Conservation (phyloP, 2,797 vertebrate species). For the Chelidonichthys spinosus region DNA sequence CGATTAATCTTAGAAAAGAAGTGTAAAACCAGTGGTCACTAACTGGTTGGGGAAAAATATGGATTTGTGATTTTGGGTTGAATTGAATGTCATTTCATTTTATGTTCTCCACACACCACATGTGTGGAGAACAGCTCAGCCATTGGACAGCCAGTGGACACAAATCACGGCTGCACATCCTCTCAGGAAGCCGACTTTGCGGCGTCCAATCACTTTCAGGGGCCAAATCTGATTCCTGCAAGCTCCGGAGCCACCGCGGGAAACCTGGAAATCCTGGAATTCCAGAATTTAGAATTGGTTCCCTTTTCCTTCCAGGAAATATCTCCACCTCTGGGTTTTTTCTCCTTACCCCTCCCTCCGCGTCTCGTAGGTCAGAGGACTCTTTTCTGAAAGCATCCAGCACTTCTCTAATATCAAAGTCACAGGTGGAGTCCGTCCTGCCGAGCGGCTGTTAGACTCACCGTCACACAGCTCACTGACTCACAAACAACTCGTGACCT, state of each 20-base stretch:
- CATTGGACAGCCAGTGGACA: conserved; percentile 3
- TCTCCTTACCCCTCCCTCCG: conserved; percentile 12
- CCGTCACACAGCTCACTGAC: conserved; percentile 76
- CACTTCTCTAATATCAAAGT: conserved; percentile 57
- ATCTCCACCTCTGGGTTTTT: conserved; percentile 52
- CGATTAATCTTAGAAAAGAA: no score
- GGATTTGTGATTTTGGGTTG: no score
- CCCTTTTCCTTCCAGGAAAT: conserved; percentile 59
- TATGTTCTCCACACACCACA: not conserved
- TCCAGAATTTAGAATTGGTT: conserved; percentile 60
- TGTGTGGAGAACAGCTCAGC: not conserved
- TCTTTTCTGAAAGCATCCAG: conserved; percentile 43
- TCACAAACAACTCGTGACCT: conserved; percentile 76
- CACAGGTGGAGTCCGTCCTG: conserved; percentile 69
- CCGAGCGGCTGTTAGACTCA: conserved; percentile 71
- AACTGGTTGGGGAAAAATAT: no score
- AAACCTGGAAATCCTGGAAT: conserved; percentile 58
- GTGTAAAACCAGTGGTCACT: no score
- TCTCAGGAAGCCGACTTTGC: conserved; percentile 60
- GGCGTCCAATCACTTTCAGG: conserved; percentile 49
- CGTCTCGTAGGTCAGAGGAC: conserved; percentile 49
- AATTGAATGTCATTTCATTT: not conserved
- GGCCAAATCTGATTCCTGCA: conserved; percentile 60
- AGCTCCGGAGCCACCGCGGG: conserved; percentile 43
- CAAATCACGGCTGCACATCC: conserved; percentile 56